Evolutionary conservation across 2,888 invertebrate genomes (phyloP).

Genomic region (Prosopocoilus inquinatus): DNA sequence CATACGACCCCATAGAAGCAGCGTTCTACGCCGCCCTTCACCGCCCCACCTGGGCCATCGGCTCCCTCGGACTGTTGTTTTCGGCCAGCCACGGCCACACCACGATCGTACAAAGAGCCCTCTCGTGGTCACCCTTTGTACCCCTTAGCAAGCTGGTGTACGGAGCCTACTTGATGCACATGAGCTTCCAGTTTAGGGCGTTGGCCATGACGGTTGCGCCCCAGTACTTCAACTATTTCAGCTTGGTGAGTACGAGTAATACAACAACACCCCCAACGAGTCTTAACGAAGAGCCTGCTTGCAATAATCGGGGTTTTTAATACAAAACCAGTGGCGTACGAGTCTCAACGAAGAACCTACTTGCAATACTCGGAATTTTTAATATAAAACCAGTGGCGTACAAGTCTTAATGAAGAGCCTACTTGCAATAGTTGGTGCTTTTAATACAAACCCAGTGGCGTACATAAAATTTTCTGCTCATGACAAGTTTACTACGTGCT

Average conservation of each 20-base stretch:
- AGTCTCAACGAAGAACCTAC: no score
- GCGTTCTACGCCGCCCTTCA: constrained; percentile 59
- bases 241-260: constrained; percentile 43
- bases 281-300: no score
- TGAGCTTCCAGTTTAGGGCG: constrained; percentile 53
- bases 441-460: no score
- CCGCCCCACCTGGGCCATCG: constrained; percentile 57
- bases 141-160: constrained; percentile 60
- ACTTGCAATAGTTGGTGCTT: no score
- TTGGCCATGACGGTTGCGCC: constrained; percentile 54
- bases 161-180: constrained; percentile 60
- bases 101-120: constrained; percentile 44
- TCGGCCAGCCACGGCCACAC: constrained; percentile 55
- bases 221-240: constrained; percentile 44
- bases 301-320: no score
- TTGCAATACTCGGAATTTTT: no score
- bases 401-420: no score
- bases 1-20: constrained; percentile 54
- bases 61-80: constrained; percentile 53
- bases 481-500: no score
- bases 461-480: no score
- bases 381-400: no score
- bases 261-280: no score
- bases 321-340: no score
- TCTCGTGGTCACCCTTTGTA: constrained; percentile 59